Evolutionary conservation across 1,140 invertebrate genomes (phyloP), one percentile per base, ranked within the genome.

Genomic region (Odontomachus brunneus): DNA sequence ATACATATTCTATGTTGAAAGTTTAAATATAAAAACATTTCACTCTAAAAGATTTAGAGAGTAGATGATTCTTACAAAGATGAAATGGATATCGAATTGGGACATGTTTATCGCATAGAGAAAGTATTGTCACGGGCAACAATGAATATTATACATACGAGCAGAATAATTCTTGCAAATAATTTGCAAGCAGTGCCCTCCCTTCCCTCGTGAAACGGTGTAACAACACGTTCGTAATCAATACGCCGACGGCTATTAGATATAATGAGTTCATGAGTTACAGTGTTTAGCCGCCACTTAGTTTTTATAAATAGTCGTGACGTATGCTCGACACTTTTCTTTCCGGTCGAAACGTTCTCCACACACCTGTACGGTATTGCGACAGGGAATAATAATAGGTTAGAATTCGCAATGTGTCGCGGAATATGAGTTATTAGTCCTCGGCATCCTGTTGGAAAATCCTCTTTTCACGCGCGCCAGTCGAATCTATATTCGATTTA

Each of bases 311-410:
- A 49, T 60, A 55, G 59, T 19, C 29, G 29, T 65, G 60, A 71
- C 66, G 83, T 71, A 51, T 62, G 44, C 48, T n/a, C 29, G 29
- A 51, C 38, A 80, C 55, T 53, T 84, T 84, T 84, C 69, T 60
- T 63, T 29, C 51, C 55, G 48, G n/a, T 60, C 19, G 48, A 62
- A 78, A 78, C 66, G 3, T 82, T 80, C 73, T 73, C 74, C 53
- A 57, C 51, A 75, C 82, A 75, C 82, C 48, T 67, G 72, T 84
- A 29, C 48, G 60, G 66, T 82, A 59, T 80, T 85, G 73, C 83
- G 75, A 88, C 51, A 84, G 85, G 51, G 53, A 33, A 22, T 85
- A 88, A 88, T 88, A 74, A 67, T 72, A 88, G 38, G 75, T 83
- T 76, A 48, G 14, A 49, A 62, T 65, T 29, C 53, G 49, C 48